Evolutionary conservation across 2,888 invertebrate genomes (phyloP), one percentile per base, ranked within the genome.

Genomic region (Aspidiotus rigidus): DNA sequence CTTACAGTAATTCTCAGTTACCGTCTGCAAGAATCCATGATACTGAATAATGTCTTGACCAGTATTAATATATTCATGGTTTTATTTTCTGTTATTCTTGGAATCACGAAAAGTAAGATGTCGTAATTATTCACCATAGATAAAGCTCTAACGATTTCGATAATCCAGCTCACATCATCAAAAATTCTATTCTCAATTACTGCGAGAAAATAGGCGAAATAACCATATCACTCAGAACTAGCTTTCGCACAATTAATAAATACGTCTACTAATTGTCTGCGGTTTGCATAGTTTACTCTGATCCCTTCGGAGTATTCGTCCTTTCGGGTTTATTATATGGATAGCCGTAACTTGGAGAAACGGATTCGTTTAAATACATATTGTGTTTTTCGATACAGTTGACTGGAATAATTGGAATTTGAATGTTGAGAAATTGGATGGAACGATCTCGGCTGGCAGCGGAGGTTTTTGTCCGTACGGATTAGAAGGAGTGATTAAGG

Each of bases 1-100:
- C 7, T 59, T 59, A 56, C 77, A 87, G 86, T 82, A 71, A 78
- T 84, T n/a, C 75, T 88, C 72, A 86, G 88, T 0, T 80, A 89
- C 73, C 93, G 93, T 2, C 88, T 89, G 60, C 89, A 89, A 75
- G 87, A 89, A 77, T 90, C 91, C 0, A 82, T 89, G 0, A 75
- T 82, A 61, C 83, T 91, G 44, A 93, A 92, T 80, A 90, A 89
- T 75, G 79, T 89, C 57, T 86, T 92, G 74, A 89, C 90, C 0
- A 77, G 82, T 0, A 76, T 90, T 44, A 93, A 93, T 77, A 85
- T 94, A 1, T 61, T 85, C 0, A 87, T 89, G 75, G 85, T 94
- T 1, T 61, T 85, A 0, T 88, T 89, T 75, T 85, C 94, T 1
- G 83, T 93, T 59, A 78, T 88, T 8, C 39, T 67, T 53, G 67